Base-by-base conservation (phyloP, 2,797 vertebrate genomes). In the Sebastes minor region DNA sequence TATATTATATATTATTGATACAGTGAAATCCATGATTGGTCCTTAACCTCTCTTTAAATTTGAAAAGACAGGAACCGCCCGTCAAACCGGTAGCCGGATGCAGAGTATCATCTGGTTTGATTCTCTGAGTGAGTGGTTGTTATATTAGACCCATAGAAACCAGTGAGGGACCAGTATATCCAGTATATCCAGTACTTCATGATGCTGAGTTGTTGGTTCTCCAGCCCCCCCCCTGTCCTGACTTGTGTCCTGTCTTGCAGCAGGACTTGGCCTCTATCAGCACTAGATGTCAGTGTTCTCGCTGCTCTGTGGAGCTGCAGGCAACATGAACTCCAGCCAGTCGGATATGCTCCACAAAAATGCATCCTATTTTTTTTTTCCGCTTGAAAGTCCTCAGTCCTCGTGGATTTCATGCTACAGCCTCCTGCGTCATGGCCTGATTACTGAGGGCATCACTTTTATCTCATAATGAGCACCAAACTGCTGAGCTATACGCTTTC, bases 281-380 rank as follows among this genome's bases (percentile, higher is more conserved):
- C 94, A 94, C 94, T 95, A 95, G 94, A 93, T 94, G 95, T 95
- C 95, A 94, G 92, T 94, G 89, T 94, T 95, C 85, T 88, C 76
- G 81, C 88, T 91, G 84, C 88, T 81, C 83, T 87, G 89, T 83
- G 22, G 35, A 56, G 72, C 71, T 83, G 67, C 81, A 78, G 67
- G 59, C 80, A 77, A 59, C 56, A 57, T 28, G 56, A 81, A 49
- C 38, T 22, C 22, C 70, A 76, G 52, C 49, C 56, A 35, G 35
- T 62, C 28, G 63, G 46, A 74, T 32, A 20, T 11, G 12, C 35
- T 66, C 42, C 65, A 81, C 64, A 64, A 74, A 88, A 79, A 82
- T 46, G 53, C 61, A 82, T 68, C 61, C 7, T 53, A 74, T 65
- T 25, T 70, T 70, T 78, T 84, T 66, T 71, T 83, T 71, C 8